phyloP scores from a whole-genome alignment of 2,113 vertebrate genomes.

The Elephas maximus region DNA sequence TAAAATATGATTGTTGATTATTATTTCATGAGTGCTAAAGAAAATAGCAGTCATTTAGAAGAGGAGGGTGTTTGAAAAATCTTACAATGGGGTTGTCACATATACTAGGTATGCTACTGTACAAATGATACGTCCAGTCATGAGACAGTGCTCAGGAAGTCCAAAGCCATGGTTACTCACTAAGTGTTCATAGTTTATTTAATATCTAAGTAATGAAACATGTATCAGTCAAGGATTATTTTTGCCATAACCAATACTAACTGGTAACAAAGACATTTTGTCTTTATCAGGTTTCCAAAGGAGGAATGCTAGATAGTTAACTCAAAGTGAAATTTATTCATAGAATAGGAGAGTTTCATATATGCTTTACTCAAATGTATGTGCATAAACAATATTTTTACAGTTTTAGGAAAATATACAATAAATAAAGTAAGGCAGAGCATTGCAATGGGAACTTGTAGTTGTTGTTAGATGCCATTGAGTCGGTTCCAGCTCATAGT shows the following conservation, averaged over 20 bases:
- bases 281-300: neutral
- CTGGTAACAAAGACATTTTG: neutral
- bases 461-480: neutral
- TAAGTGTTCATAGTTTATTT: slow-evolving; percentile 8
- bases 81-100: neutral
- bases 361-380: neutral
- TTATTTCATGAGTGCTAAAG: neutral
- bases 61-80: neutral
- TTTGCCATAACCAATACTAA: neutral
- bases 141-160: neutral
- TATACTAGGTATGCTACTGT: neutral
- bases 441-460: neutral
- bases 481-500: neutral
- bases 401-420: neutral
- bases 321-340: slow-evolving; percentile 9
- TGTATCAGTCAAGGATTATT: neutral
- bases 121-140: neutral
- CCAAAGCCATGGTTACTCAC: neutral
- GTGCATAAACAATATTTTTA: neutral
- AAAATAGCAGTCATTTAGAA: neutral
- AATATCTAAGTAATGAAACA: slow-evolving; percentile 1
- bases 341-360: neutral
- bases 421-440: neutral
- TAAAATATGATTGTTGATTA: neutral
- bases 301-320: neutral